These are phyloP conservation scores for Parapsyche elsis DNA, from an alignment of 1,140 invertebrate genomes.

Conservation along the genomic window DNA sequence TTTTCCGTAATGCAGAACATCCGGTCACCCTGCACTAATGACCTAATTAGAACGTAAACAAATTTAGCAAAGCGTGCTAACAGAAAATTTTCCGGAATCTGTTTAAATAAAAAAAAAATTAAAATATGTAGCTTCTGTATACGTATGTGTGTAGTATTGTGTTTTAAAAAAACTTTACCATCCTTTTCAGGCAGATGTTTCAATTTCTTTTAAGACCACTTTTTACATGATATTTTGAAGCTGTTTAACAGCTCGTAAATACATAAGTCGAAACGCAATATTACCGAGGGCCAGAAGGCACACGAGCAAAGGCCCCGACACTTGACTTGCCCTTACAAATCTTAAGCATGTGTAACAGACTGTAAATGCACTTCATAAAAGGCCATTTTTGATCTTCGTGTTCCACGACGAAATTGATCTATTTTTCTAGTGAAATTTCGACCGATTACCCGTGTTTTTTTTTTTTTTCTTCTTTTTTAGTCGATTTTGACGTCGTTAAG, in stretches of 20 bases:
- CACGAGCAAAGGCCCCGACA: neutral
- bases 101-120: no score
- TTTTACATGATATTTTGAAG: neutral
- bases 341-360: neutral
- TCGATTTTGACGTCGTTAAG: no score
- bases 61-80: no score
- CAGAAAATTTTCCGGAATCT: no score
- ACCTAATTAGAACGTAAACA: no score
- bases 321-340: neutral
- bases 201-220: no score
- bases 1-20: no score
- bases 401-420: neutral
- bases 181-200: no score
- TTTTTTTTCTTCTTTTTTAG: neutral
- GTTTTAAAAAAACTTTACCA: no score
- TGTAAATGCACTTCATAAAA: neutral
- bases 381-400: neutral
- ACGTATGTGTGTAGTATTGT: no score
- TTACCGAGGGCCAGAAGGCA: constrained; percentile 24
- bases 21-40: no score
- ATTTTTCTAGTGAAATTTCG: neutral
- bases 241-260: constrained; percentile 39
- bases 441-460: neutral
- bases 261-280: neutral
- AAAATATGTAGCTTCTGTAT: no score